Percentiles rank a stretch among this genome's conserved stretches.
phyloP scores from a whole-genome alignment of 2,888 invertebrate genomes.

The Zygothrica quintamaculata region DNA sequence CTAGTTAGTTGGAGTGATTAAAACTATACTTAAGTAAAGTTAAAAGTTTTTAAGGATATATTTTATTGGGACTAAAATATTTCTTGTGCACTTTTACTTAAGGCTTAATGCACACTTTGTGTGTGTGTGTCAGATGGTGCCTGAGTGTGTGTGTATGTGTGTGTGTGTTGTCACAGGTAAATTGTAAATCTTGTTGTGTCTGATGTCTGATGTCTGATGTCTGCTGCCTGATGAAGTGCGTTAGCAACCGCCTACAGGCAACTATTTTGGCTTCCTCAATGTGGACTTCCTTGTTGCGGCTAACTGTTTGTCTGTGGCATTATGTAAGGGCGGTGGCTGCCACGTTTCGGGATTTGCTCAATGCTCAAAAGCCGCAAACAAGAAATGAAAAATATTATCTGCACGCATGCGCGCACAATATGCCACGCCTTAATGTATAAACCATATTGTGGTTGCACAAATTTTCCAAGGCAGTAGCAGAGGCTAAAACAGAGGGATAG shows the following conservation, averaged over 20 bases:
- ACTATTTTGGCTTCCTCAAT: slow-evolving; percentile 34
- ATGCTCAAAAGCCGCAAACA: slow-evolving; percentile 40
- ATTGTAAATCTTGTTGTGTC: slow-evolving; percentile 14
- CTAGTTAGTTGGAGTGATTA: no score
- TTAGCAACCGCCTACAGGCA: slow-evolving; percentile 23
- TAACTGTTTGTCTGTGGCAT: slow-evolving; percentile 20
- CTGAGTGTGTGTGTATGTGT: background rate
- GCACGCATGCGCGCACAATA: slow-evolving; percentile 72
- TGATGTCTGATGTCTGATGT: no score
- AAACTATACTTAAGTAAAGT: no score
- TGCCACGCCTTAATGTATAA: slow-evolving; percentile 54
- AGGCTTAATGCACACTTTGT: background rate
- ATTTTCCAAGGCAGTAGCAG: slow-evolving; percentile 44
- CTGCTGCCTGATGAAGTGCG: slow-evolving; percentile 30
- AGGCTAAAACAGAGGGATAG: background rate
- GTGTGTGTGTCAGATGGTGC: background rate
- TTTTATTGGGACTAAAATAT: no score
- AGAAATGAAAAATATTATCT: slow-evolving; percentile 24
- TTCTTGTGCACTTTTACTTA: no score
- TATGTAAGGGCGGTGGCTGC: slow-evolving; percentile 55
- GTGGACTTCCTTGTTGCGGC: slow-evolving; percentile 36
- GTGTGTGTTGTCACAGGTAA: slow-evolving; percentile 15
- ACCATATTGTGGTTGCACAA: slow-evolving; percentile 53
- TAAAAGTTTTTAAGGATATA: no score
- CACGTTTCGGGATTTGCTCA: slow-evolving; percentile 47